Evolutionary conservation across 2,113 vertebrate species (phyloP).

Genomic region (Elanus axillaris): DNA sequence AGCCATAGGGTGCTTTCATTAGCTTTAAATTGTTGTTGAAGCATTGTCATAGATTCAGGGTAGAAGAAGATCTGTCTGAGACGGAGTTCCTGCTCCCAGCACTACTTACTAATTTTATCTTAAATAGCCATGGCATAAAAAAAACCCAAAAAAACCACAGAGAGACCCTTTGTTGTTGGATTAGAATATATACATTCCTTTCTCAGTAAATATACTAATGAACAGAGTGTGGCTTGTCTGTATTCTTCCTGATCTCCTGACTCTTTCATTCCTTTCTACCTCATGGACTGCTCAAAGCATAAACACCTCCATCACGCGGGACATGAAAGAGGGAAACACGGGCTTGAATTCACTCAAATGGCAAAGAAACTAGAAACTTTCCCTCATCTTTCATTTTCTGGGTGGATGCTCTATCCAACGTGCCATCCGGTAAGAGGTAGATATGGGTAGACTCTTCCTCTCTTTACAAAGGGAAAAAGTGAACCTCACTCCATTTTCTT

Average conservation of each 20-base stretch:
- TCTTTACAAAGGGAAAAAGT: not conserved
- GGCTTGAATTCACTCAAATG: not conserved
- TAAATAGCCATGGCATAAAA: not conserved
- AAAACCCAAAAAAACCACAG: not conserved
- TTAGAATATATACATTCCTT: not conserved
- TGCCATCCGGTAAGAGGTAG: not conserved
- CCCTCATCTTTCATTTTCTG: not conserved
- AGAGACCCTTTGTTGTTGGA: not conserved
- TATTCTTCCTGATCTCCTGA: not conserved
- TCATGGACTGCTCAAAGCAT: not conserved
- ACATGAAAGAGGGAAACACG: not conserved
- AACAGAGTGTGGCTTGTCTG: not conserved
- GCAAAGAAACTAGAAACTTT: not conserved
- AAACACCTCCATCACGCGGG: rapidly evolving
- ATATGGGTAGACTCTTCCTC: not conserved
- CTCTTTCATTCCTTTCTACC: not conserved
- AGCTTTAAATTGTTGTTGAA: not conserved
- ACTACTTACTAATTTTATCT: not conserved
- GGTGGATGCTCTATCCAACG: not conserved
- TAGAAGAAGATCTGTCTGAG: not conserved
- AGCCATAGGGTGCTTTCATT: not conserved
- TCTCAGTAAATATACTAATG: not conserved
- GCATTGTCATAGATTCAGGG: not conserved
- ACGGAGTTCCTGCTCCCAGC: not conserved
- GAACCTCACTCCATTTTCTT: not conserved